Base-by-base conservation (phyloP, 2,888 invertebrate species). In the Colostygia pectinataria region DNA sequence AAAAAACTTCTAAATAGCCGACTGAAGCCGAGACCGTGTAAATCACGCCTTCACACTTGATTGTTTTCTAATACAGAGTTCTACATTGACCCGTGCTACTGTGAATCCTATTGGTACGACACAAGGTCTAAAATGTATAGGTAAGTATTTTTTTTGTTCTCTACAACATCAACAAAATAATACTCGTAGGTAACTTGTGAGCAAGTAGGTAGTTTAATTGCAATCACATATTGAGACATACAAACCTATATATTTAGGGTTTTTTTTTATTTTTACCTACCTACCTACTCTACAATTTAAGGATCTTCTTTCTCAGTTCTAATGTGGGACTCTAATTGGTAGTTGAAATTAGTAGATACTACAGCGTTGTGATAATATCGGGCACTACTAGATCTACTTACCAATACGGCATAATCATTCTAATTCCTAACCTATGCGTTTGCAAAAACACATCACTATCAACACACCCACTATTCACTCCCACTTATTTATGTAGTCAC, bases 41-140 rank as follows among this genome's bases (percentile, higher is more conserved):
- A 27, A 47, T 44, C 33, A 41, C 28, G 15, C 36, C 38, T 41
- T 44, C 39, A 15, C 45, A 24, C 43, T 29, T 43, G 46, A 49
- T 32, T 44, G 37, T 45, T 46, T 47, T 46, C 24, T 23, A 23
- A 39, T 18, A 27, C 23, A 15, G 12, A 15, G 24, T 29, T 18
- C 14, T 34, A 15, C 15, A 32, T 5, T 8, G 2, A 13, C 18
- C 4, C 18, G 18, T 4, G 37, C 20, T 15, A n/a, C 9, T 6
- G n/a, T 15, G 15, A 27, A 40, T 14, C 29, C 29, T 36, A 40
- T 12, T 9, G 2, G 9, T 18, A 12, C 2, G 25, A 18, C 9
- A 38, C 12, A 23, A 20, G 24, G 33, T 18, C 18, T 5, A 12
- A 10, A 20, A 20, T 6, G 5, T 5, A 6, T 20, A 20, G 20